phyloP scores from a whole-genome alignment of 1,140 invertebrate species.

The Camponotus vicinus region DNA sequence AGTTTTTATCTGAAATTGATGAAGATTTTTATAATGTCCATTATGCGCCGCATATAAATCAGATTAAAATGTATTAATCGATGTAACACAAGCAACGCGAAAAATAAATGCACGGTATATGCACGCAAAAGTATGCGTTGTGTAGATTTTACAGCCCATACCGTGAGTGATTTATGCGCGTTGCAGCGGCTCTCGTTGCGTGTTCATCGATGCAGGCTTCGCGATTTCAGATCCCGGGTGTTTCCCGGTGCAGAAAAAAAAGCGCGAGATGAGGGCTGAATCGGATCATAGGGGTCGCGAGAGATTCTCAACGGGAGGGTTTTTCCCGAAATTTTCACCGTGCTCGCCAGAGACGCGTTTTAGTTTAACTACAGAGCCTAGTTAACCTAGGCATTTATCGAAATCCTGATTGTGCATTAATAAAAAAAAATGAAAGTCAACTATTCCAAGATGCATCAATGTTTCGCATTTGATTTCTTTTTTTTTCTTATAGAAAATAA shows the following conservation, averaged over 20 bases:
- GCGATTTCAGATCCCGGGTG: conserved; percentile 53
- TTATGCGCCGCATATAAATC: conserved; percentile 46
- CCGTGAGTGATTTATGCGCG: conserved; percentile 58
- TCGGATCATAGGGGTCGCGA: conserved; percentile 10
- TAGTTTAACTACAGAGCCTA: neutral
- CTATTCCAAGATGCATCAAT: neutral
- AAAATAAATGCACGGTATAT: conserved; percentile 40
- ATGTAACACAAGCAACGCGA: conserved; percentile 24
- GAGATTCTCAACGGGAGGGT: conserved; percentile 14
- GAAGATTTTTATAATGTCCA: conserved; percentile 49
- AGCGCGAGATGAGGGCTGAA: conserved; percentile 54
- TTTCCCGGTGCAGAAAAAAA: conserved; percentile 43
- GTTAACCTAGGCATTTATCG: neutral
- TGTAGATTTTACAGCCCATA: conserved; percentile 47
- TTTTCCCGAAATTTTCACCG: conserved; percentile 16
- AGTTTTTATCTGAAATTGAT: conserved; percentile 38
- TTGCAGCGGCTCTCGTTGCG: conserved; percentile 39
- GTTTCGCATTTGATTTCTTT: neutral
- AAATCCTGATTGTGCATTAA: conserved; percentile 29
- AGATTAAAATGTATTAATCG: conserved; percentile 61
- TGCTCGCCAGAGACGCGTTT: neutral
- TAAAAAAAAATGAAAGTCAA: neutral
- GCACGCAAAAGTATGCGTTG: neutral
- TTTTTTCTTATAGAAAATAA: neutral
- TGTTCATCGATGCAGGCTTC: conserved; percentile 52